phyloP scores from a whole-genome alignment of 2,797 vertebrate genomes.

The Lophius americanus region DNA sequence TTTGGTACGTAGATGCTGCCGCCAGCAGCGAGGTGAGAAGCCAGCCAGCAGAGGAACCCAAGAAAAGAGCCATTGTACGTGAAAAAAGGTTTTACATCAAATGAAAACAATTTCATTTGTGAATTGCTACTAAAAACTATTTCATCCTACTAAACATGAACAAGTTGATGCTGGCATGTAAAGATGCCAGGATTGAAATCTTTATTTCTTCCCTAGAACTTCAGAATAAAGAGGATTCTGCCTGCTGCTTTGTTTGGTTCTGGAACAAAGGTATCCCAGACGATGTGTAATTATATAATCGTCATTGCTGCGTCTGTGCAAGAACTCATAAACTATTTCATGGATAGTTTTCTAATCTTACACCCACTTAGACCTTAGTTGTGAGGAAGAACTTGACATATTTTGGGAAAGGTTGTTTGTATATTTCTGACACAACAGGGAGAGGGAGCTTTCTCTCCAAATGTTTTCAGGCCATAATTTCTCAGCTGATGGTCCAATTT shows the following conservation, averaged over 20 bases:
- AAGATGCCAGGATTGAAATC: not conserved
- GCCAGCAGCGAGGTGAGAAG: constrained; percentile 12
- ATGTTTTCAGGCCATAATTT: too few relatives aligned
- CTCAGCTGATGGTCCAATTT: too few relatives aligned
- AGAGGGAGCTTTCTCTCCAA: too few relatives aligned
- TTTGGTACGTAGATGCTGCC: constrained; percentile 50
- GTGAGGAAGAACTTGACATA: too few relatives aligned
- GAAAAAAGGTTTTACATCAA: not conserved
- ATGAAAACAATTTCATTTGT: not conserved
- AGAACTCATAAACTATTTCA: too few relatives aligned
- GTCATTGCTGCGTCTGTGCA: too few relatives aligned
- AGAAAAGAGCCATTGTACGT: constrained; percentile 41
- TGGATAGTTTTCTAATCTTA: too few relatives aligned
- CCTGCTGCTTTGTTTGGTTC: constrained; percentile 59
- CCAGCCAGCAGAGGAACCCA: constrained; percentile 10
- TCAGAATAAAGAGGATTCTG: constrained; percentile 67
- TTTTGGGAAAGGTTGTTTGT: too few relatives aligned
- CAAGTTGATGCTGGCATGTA: not conserved
- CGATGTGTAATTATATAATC: too few relatives aligned
- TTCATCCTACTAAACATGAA: too few relatives aligned
- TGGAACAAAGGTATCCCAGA: constrained; percentile 48
- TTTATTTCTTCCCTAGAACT: constrained; percentile 44
- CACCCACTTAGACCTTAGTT: too few relatives aligned
- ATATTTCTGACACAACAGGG: too few relatives aligned
- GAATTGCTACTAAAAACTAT: not conserved